Evolutionary conservation across 37 sponge, comb jelly and placozoan species (phyloP), one percentile per base, ranked within the genome.

Genomic region (Agelas oroides): DNA sequence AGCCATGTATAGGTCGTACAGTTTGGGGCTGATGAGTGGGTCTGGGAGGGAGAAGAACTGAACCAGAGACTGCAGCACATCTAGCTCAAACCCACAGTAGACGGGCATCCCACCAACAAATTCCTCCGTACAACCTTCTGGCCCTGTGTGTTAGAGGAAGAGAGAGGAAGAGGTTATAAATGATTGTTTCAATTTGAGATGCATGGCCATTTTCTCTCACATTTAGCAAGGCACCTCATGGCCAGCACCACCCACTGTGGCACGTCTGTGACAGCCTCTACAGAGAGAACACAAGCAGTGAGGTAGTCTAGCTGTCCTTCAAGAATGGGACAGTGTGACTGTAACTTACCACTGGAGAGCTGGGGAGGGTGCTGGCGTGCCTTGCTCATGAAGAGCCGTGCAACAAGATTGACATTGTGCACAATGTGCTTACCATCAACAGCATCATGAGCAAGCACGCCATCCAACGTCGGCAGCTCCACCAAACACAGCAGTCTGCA

Each of bases 371-470:
- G 68, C 27, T 16, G 32, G 68, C 68, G 68, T 67, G 41, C 52
- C 2, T 72, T 28, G 33, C 73, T 65, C 41, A 1, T 46, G 16
- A 40, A 34, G 74, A 35, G 20, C 37, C 58, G 36, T 18, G 70
- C 14, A 20, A 86, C 57, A 19, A 41, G 64, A 32, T 33, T 25
- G 32, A 81, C 75, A 78, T 89, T 89, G 34, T 70, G 58, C 24
- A 63, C 63, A 32, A 89, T 89, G 71, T 78, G 71, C 65, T 83
- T 83, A 71, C 89, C 89, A 77, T 89, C 84, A 58, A 89, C 89
- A 23, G 62, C 77, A 28, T 84, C 76, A 33, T 78, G 76, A 59
- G 70, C 58, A 34, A 84, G 67, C 59, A 90, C 85, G 35, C 68
- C 75, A 54, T 90, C 90, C 68, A 90, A 59, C 21, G 80, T 57